Base-by-base conservation (phyloP, 2,888 invertebrate species). In the Clusia tigrina region DNA sequence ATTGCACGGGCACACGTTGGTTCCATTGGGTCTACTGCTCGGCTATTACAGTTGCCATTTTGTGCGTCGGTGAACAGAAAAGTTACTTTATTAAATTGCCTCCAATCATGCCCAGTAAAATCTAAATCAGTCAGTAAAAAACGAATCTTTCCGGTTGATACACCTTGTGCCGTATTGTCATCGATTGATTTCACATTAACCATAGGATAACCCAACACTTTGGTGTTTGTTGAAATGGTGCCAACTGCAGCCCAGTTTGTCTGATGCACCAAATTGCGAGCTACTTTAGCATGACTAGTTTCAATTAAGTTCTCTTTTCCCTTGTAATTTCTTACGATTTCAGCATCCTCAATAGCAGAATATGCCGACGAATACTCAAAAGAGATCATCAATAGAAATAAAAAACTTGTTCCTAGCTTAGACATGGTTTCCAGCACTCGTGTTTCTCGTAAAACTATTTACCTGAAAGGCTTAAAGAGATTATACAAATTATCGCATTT, bases 141-240 rank as follows among this genome's bases (percentile, higher is more conserved):
- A 26, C 73, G 82, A 67, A 84, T 80, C 3, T 64, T 62, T 15
- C 84, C 84, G 5, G 84, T 81, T 1, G 84, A 83, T 17, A 65
- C 58, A 1, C 65, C 75, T 9, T 62, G 57, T 2, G 20, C 63
- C 54, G 69, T 70, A 46, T 76, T 80, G 59, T 84, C 84, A 38
- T 83, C 81, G 15, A 82, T 72, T 1, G 84, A 78, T n/a, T 84
- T 77, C 5, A 84, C 74, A 69, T 83, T 84, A 2, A 84, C 84
- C 81, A 84, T 83, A 20, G 84, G 84, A 67, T 76, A 83, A 20
- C 75, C 79, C 9, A 73, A 64, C 10, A 82, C 71, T 37, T 66
- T 61, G 2, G 67, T 22, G 54, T 79, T 70, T 0, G 79, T 78
- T 2, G 84, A 84, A 54, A 84, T 77, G 38, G 76, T 83, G 20